Percentiles rank a stretch among this genome's conserved stretches.
Evolutionary conservation across 1,140 invertebrate genomes (phyloP).

Genomic region (Danaus plexippus): DNA sequence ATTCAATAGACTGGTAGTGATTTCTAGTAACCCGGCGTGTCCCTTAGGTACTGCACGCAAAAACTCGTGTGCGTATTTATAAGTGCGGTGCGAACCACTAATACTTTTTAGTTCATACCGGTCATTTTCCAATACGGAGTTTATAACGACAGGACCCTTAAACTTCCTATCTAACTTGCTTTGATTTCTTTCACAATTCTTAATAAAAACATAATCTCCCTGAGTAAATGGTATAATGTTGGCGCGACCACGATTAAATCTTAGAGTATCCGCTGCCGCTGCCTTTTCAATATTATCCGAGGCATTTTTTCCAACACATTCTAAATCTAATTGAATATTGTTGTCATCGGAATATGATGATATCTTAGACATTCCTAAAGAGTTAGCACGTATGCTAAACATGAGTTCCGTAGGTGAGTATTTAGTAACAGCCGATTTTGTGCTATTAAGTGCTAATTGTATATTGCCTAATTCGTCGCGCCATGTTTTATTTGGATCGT

Average conservation of each 20-base stretch:
- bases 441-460: no score
- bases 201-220: conserved; percentile 27
- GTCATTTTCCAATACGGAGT: conserved; percentile 27
- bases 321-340: no score
- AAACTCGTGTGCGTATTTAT: conserved; percentile 29
- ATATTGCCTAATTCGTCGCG: conserved; percentile 9
- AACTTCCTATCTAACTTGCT: conserved; percentile 27
- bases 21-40: no score
- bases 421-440: no score
- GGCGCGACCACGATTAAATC: conserved; percentile 22
- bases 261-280: conserved; percentile 10
- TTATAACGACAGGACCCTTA: conserved; percentile 26
- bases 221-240: conserved; percentile 15
- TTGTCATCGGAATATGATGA: no score
- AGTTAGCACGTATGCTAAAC: no score
- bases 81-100: conserved; percentile 15
- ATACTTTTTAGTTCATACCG: conserved; percentile 25
- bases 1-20: no score
- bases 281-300: conserved; percentile 8
- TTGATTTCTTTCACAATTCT: conserved; percentile 23
- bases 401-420: no score
- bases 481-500: conserved; percentile 11
- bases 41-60: conserved; percentile 28
- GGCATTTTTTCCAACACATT: not conserved
- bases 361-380: no score